These are phyloP conservation scores for Sipha flava DNA, from an alignment of 1,140 invertebrate genomes.

Conservation along the genomic window DNA sequence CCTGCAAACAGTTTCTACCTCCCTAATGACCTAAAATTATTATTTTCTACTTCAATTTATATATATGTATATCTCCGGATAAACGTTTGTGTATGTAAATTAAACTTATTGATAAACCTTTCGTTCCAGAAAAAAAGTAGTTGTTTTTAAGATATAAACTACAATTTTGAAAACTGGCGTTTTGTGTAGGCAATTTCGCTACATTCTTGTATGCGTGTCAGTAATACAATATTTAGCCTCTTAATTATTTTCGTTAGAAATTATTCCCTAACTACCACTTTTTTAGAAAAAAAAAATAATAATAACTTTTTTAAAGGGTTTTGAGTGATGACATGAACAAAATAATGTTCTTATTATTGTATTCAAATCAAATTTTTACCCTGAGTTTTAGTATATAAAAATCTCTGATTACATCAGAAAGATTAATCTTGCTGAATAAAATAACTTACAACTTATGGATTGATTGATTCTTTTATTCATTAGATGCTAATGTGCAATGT, in stretches of 20 bases:
- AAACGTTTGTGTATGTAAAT: background rate
- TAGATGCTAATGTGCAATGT: background rate
- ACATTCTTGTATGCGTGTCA: background rate
- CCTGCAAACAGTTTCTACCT: conserved; percentile 5
- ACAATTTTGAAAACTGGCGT: background rate
- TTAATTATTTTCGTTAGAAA: background rate
- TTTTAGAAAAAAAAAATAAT: background rate
- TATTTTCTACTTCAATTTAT: background rate
- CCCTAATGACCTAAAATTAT: background rate
- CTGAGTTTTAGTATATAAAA: background rate
- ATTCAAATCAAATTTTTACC: conserved; percentile 12
- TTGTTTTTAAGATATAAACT: background rate
- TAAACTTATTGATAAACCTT: background rate
- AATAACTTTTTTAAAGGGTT: background rate
- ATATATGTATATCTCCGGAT: background rate
- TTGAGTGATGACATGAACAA: conserved; percentile 6
- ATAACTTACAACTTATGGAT: background rate
- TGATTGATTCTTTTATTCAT: conserved; percentile 5
- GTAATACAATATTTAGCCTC: background rate
- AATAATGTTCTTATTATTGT: conserved; percentile 15
- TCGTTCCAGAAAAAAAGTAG: background rate
- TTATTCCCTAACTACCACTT: background rate
- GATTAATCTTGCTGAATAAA: background rate
- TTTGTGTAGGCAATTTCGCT: conserved; percentile 7
- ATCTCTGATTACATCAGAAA: background rate